A percentile compares a stretch with the other conserved stretches of the same genome.
These are phyloP conservation scores for Hirtodrosophila cameraria DNA, from an alignment of 2,888 invertebrate genomes.

Conservation along the genomic window DNA sequence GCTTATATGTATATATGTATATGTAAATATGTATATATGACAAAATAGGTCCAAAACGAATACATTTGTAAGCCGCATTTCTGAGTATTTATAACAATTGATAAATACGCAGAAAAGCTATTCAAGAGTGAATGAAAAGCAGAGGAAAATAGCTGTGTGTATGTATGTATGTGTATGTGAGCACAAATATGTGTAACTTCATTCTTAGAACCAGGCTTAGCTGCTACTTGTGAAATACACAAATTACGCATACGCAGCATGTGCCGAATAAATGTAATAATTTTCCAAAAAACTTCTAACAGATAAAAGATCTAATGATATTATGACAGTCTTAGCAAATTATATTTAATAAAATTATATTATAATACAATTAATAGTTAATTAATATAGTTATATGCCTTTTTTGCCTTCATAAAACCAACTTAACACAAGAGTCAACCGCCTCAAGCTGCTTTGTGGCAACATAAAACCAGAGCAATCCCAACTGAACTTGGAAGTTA, in stretches of 20 bases:
- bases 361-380: neutral
- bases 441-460: slow-evolving; percentile 66
- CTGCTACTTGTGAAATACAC: neutral
- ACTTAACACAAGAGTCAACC: slow-evolving; percentile 52
- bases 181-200: no score
- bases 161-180: no score
- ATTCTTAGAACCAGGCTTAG: no score
- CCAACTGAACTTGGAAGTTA: slow-evolving; percentile 25
- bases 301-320: neutral
- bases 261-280: neutral
- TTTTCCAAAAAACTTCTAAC: neutral
- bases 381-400: slow-evolving; percentile 15
- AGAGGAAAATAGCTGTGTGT: no score
- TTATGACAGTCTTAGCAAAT: neutral
- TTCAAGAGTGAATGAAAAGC: no score
- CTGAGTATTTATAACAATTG: no score
- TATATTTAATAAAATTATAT: neutral
- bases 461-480: slow-evolving; percentile 59
- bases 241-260: slow-evolving; percentile 30
- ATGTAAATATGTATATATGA: no score
- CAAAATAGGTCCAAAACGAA: no score
- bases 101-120: no score
- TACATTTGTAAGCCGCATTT: no score
- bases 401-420: slow-evolving; percentile 8
- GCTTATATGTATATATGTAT: neutral